Evolutionary conservation across 2,797 vertebrate species (phyloP).

Genomic region (Amblyraja radiata): DNA sequence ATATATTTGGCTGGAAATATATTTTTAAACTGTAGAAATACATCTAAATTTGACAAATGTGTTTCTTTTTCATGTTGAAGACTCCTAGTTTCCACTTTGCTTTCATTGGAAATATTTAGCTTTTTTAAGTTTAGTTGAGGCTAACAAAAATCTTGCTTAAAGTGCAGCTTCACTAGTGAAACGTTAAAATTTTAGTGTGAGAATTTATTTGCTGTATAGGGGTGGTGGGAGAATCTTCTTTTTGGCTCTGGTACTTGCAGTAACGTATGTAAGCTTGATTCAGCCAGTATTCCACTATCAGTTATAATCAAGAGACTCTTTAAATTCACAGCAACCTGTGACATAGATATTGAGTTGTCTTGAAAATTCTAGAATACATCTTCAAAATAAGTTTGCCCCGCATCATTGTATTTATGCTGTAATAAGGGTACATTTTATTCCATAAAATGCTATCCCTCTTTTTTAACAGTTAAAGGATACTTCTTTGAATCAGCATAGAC

Average conservation of each 20-base stretch:
- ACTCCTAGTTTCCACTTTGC: background rate
- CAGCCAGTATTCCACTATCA: background rate
- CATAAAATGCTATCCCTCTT: background rate
- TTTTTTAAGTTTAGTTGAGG: background rate
- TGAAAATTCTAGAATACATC: background rate
- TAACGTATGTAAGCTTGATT: background rate
- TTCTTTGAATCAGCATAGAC: constrained; percentile 82
- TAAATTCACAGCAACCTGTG: background rate
- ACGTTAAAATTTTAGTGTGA: background rate
- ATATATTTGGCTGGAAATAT: constrained; percentile 34
- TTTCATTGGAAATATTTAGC: background rate
- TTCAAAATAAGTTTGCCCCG: background rate
- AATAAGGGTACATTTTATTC: background rate
- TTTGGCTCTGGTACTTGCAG: background rate
- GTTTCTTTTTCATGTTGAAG: background rate
- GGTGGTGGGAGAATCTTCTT: background rate
- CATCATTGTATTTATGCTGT: background rate
- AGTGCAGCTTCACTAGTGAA: background rate
- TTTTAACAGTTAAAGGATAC: constrained; percentile 70
- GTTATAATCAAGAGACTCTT: background rate
- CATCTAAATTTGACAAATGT: background rate
- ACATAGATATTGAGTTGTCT: background rate
- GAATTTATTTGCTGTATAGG: background rate
- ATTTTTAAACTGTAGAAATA: background rate
- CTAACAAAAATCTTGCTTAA: too few species aligned